These are phyloP conservation scores for Dreissena polymorpha DNA, from an alignment of 1,140 invertebrate genomes.

Conservation along the genomic window DNA sequence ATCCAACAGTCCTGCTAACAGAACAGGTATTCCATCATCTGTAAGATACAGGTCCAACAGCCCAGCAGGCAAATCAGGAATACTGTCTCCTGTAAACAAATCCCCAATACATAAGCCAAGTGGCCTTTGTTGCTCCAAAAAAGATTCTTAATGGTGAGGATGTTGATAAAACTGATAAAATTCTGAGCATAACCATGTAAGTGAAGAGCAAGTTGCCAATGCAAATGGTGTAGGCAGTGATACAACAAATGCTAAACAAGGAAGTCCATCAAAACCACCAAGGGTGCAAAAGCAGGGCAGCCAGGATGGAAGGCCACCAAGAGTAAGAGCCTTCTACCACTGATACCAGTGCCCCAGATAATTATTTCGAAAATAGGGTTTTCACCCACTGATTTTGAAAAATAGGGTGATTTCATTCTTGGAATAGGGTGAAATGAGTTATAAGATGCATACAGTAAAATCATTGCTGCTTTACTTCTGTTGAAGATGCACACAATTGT, in stretches of 20 bases:
- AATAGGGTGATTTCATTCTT: no score
- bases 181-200: background rate
- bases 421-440: no score
- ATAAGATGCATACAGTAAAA: no score
- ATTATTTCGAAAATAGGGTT: no score
- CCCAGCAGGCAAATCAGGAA: slow-evolving; percentile 41
- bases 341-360: no score
- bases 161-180: background rate
- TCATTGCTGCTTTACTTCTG: no score
- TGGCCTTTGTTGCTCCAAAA: slow-evolving; percentile 44
- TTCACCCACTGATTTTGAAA: no score
- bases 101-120: slow-evolving; percentile 35
- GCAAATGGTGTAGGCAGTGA: background rate
- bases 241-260: slow-evolving; percentile 26
- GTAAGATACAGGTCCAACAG: slow-evolving; percentile 44
- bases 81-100: slow-evolving; percentile 12
- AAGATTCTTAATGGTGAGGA: slow-evolving; percentile 40
- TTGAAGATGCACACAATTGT: no score
- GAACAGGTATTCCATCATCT: slow-evolving; percentile 38
- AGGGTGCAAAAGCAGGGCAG: slow-evolving; percentile 42
- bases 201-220: slow-evolving; percentile 4
- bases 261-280: slow-evolving; percentile 42
- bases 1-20: slow-evolving; percentile 43
- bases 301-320: slow-evolving; percentile 41
- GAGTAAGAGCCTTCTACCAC: slow-evolving; percentile 43